Conservation (phyloP, 2,113 vertebrate genomes). For the Myotis davidii region DNA sequence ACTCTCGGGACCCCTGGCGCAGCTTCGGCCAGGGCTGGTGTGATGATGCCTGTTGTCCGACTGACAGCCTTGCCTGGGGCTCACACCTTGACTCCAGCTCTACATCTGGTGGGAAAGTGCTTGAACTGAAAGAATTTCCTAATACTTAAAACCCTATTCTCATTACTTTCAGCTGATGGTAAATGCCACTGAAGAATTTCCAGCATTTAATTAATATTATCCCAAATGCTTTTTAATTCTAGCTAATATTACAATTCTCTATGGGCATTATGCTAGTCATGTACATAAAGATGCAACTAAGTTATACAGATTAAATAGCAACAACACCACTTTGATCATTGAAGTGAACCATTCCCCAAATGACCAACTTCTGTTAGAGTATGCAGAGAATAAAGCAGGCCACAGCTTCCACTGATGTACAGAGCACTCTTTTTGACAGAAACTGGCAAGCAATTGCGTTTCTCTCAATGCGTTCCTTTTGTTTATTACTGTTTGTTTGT, state of each 20-base stretch:
- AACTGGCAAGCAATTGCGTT: not conserved
- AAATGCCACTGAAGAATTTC: not conserved
- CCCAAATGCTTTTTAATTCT: not conserved
- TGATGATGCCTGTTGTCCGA: not conserved
- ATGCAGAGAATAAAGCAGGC: not conserved
- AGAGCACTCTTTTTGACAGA: not conserved
- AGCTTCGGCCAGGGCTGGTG: rapidly evolving
- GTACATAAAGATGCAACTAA: not conserved
- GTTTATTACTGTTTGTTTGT: not conserved
- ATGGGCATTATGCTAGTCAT: not conserved
- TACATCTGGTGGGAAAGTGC: not conserved
- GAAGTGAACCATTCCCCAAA: not conserved
- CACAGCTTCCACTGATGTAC: not conserved
- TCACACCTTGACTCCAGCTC: not conserved
- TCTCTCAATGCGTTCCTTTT: constrained; percentile 10
- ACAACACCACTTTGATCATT: not conserved
- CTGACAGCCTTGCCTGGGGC: not conserved
- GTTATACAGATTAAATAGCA: not conserved
- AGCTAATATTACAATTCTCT: not conserved
- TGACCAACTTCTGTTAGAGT: not conserved
- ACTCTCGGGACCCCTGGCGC: rapidly evolving
- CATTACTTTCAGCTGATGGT: not conserved
- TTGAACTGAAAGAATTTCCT: not conserved
- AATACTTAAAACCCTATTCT: not conserved
- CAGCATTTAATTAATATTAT: not conserved